Evolutionary conservation across 53 echinoderm and acorn worm species (phyloP).

Genomic region (Mesocentrotus franciscanus): DNA sequence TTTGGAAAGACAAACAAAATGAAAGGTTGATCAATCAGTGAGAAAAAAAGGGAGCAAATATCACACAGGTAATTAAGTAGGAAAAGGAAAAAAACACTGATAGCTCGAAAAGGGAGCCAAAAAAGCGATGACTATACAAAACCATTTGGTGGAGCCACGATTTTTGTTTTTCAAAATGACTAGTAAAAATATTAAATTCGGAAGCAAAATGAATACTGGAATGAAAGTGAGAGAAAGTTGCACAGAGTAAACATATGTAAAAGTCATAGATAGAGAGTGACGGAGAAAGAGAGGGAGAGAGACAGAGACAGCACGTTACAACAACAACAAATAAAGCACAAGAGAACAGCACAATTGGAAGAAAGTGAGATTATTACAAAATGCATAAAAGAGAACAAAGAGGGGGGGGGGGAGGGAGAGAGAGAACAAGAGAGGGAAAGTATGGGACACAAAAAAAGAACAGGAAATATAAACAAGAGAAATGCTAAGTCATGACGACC

Average conservation of each 20-base stretch:
- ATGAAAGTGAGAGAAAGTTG: background rate
- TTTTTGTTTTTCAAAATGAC: background rate
- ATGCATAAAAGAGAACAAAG: no score
- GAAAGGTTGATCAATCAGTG: no score
- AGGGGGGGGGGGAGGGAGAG: background rate
- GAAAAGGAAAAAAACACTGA: no score
- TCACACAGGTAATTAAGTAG: no score
- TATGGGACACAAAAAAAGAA: background rate
- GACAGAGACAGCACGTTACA: background rate
- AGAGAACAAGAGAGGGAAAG: background rate
- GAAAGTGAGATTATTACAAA: background rate
- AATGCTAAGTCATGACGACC: constrained; percentile 59
- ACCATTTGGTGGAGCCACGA: background rate
- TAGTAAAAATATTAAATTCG: background rate
- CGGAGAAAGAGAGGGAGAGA: background rate
- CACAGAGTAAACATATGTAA: background rate
- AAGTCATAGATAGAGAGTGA: background rate
- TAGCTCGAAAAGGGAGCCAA: background rate
- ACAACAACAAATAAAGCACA: no score
- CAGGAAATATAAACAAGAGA: constrained; percentile 62
- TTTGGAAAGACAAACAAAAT: no score
- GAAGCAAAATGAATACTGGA: background rate
- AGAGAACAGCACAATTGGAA: background rate
- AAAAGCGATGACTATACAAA: background rate
- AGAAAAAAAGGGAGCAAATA: no score